Percentiles rank a stretch among this genome's conserved stretches.
Conservation (phyloP, 2,888 invertebrate species). For the Dione juno region DNA sequence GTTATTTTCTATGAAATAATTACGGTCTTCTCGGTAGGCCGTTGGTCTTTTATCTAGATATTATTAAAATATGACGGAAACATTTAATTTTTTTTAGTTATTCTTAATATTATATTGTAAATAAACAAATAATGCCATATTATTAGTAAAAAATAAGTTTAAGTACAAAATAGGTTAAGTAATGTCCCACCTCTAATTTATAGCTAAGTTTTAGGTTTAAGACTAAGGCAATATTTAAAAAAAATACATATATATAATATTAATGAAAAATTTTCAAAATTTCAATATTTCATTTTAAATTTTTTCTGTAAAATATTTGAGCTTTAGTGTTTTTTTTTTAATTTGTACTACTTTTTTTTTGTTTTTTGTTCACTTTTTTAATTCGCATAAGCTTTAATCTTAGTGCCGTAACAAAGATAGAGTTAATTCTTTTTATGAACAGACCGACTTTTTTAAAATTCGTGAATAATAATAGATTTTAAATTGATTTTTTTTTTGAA, state of each 20-base stretch:
- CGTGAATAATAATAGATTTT: neutral
- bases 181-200: slow-evolving; percentile 57
- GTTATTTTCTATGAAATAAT: neutral
- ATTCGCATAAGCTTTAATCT: slow-evolving; percentile 9
- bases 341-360: neutral
- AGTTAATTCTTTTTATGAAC: neutral
- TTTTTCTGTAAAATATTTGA: neutral
- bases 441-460: neutral
- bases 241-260: neutral
- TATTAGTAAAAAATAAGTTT: slow-evolving; percentile 55
- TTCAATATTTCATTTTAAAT: neutral
- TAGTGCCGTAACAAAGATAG: slow-evolving; percentile 2
- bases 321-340: neutral
- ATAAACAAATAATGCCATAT: slow-evolving; percentile 61
- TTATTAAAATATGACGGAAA: slow-evolving; percentile 20
- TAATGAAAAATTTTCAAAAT: slow-evolving; percentile 19
- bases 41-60: slow-evolving; percentile 37
- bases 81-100: slow-evolving; percentile 21
- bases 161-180: slow-evolving; percentile 59
- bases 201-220: slow-evolving; percentile 44
- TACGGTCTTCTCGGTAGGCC: slow-evolving; percentile 43
- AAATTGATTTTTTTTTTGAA: neutral
- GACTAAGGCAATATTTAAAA: slow-evolving; percentile 45
- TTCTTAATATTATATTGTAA: slow-evolving; percentile 45
- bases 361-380: neutral